These are phyloP conservation scores for Platanista minor DNA, from an alignment of 2,113 vertebrate genomes.

Conservation along the genomic window DNA sequence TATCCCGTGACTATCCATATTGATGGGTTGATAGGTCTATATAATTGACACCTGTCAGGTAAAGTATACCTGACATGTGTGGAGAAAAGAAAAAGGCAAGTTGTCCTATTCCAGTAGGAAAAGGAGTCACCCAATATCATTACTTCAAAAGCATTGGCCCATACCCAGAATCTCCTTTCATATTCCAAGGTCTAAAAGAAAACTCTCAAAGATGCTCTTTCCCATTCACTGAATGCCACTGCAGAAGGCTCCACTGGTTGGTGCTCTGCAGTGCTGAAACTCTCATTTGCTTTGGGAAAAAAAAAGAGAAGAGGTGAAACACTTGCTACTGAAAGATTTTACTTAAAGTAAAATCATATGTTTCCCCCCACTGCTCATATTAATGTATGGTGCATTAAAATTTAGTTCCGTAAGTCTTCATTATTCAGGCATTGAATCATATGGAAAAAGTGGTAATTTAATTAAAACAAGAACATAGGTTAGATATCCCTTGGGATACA, in stretches of 20 bases:
- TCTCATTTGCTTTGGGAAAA: conserved; percentile 56
- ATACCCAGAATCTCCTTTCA: neutral
- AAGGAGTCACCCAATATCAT: neutral
- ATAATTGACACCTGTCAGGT: conserved; percentile 29
- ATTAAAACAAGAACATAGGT: conserved; percentile 82
- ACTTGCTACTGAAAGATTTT: conserved; percentile 71
- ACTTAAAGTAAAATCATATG: conserved; percentile 76
- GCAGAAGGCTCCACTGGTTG: neutral
- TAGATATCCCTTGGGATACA: conserved; percentile 71
- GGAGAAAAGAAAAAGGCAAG: neutral
- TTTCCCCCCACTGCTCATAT: conserved; percentile 60
- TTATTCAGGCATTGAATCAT: conserved; percentile 82
- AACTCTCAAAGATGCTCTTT: conserved; percentile 15
- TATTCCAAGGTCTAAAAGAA: neutral
- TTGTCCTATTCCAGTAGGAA: neutral
- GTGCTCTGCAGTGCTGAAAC: neutral
- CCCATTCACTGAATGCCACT: neutral
- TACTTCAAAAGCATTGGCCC: conserved; percentile 1
- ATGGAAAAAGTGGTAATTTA: conserved; percentile 85
- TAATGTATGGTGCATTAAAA: conserved; percentile 70
- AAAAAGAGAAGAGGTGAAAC: conserved; percentile 54
- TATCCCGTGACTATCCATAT: neutral
- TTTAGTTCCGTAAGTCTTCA: conserved; percentile 77
- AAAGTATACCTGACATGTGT: conserved; percentile 44
- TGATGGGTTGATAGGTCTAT: conserved; percentile 48